A percentile compares a stretch with the other conserved stretches of the same genome.
phyloP scores from a whole-genome alignment of 2,113 vertebrate species.

The Pomatostomus ruficeps region DNA sequence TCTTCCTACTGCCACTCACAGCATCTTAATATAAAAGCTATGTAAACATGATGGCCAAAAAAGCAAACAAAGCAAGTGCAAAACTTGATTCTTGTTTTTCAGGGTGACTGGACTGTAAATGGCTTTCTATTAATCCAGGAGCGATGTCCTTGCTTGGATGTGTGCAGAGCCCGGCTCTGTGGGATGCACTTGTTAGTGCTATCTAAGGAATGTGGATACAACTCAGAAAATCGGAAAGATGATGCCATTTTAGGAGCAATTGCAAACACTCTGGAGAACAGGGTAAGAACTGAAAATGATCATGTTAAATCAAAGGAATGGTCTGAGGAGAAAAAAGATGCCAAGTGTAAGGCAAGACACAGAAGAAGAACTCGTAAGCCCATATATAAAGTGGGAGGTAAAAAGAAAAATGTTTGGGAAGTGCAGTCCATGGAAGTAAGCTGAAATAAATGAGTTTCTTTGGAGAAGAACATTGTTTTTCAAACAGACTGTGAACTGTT shows the following conservation, averaged over 20 bases:
- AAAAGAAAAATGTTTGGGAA: not conserved
- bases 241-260: not conserved
- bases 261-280: not conserved
- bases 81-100: not conserved
- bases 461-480: not conserved
- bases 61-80: not conserved
- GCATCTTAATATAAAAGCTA: not conserved
- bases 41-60: not conserved
- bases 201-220: not conserved
- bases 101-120: not conserved
- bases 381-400: not conserved
- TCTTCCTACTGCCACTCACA: not conserved
- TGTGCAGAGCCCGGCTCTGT: not conserved
- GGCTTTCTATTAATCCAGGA: not conserved
- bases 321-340: not conserved
- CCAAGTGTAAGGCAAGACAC: not conserved
- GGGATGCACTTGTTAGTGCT: not conserved
- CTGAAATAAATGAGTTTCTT: not conserved
- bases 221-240: not conserved
- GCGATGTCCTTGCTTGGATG: not conserved
- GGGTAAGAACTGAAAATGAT: not conserved
- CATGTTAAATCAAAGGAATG: not conserved
- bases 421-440: not conserved
- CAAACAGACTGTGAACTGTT: not conserved
- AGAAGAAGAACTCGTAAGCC: not conserved